Evolutionary conservation across 2,113 vertebrate genomes (phyloP).

Genomic region (Fukomys damarensis): DNA sequence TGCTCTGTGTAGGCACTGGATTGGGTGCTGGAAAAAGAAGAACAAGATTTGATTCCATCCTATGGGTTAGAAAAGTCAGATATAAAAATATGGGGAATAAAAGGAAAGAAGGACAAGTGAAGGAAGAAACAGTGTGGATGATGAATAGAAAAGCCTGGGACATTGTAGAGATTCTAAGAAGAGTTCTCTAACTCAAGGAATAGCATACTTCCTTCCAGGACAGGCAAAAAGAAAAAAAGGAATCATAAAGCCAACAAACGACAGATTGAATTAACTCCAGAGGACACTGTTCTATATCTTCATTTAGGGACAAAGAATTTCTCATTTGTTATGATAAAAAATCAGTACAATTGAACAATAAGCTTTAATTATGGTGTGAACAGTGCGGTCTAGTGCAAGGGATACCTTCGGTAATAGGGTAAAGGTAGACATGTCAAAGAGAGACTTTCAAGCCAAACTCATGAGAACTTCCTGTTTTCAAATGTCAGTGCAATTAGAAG

Average conservation of each 20-base stretch:
- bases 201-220: not conserved
- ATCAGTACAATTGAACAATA: not conserved
- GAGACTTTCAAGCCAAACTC: slow-evolving; percentile 36
- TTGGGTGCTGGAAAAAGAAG: not conserved
- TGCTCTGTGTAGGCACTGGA: not conserved
- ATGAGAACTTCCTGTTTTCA: slow-evolving; percentile 80
- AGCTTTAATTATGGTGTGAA: not conserved
- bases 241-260: not conserved
- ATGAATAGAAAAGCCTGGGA: not conserved
- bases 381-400: not conserved
- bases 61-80: not conserved
- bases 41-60: not conserved
- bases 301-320: not conserved
- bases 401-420: not conserved
- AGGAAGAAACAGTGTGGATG: not conserved
- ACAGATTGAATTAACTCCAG: not conserved
- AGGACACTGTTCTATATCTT: not conserved
- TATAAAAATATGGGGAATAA: not conserved
- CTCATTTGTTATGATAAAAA: not conserved
- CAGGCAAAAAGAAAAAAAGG: not conserved
- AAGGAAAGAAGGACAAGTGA: not conserved
- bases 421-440: not conserved
- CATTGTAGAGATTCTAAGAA: not conserved
- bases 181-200: not conserved
- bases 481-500: slow-evolving; percentile 55